Evolutionary conservation across 2,113 vertebrate species (phyloP).

Genomic region (Shinisaurus crocodilurus): DNA sequence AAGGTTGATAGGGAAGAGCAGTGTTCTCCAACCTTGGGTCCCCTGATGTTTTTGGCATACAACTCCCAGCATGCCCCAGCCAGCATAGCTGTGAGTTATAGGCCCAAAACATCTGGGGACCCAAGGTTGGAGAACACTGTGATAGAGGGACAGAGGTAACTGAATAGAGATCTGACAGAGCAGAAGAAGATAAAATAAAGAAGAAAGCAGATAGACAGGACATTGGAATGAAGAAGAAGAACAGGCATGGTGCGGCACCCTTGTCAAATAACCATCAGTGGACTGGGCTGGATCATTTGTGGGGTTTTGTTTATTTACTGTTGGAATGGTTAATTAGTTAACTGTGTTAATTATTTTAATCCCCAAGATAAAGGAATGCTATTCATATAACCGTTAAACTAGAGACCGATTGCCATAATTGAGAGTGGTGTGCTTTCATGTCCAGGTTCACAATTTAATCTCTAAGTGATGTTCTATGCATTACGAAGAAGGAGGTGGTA

Average conservation of each 20-base stretch:
- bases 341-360: background rate
- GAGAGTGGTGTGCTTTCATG: background rate
- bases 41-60: too few relatives aligned
- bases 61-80: too few relatives aligned
- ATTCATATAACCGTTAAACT: too few relatives aligned
- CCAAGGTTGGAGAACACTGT: too few relatives aligned
- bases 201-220: background rate
- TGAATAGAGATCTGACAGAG: background rate
- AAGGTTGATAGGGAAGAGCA: too few relatives aligned
- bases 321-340: background rate
- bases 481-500: background rate
- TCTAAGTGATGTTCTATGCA: background rate
- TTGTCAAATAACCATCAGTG: too few relatives aligned
- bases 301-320: background rate
- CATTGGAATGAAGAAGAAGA: too few relatives aligned
- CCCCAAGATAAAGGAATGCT: background rate
- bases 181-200: background rate
- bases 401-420: background rate
- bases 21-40: too few relatives aligned
- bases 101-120: too few relatives aligned
- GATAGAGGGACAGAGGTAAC: too few relatives aligned
- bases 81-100: too few relatives aligned
- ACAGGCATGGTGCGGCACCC: rapidly evolving
- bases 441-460: background rate
- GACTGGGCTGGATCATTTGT: background rate